Evolutionary conservation across 1,140 invertebrate genomes (phyloP).

Genomic region (Akabosia matsudoensis): DNA sequence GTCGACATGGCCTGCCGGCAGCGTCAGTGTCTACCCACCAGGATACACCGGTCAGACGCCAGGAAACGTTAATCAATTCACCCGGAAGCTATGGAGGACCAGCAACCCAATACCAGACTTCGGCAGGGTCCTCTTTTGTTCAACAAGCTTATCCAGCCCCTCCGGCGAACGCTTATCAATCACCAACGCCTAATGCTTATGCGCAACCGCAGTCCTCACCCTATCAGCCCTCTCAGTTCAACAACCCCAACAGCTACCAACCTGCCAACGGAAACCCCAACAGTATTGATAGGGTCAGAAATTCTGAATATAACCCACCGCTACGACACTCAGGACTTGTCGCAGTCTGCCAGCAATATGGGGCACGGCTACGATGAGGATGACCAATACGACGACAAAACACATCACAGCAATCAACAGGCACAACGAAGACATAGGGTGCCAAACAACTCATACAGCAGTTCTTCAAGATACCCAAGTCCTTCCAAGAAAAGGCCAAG

Average conservation of each 20-base stretch:
- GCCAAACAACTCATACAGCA: background rate
- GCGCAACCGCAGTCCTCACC: background rate
- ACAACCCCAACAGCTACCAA: constrained; percentile 2
- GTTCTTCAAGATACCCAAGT: constrained; percentile 3
- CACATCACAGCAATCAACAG: constrained; percentile 12
- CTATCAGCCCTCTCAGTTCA: background rate
- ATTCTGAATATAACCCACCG: constrained; percentile 13
- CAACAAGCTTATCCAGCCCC: constrained; percentile 29
- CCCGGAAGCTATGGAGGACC: constrained; percentile 29
- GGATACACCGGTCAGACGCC: constrained; percentile 37
- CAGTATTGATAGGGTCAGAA: constrained; percentile 36
- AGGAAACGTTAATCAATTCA: constrained; percentile 43
- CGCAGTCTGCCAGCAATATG: constrained; percentile 9
- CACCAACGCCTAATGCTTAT: constrained; percentile 20
- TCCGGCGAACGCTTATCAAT: constrained; percentile 26
- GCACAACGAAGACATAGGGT: constrained; percentile 2
- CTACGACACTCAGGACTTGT: constrained; percentile 6
- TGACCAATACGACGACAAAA: constrained; percentile 3
- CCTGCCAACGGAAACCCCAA: constrained; percentile 10
- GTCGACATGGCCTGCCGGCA: background rate
- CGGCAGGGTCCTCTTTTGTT: constrained; percentile 17
- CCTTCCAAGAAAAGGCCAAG: background rate
- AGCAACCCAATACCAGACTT: background rate
- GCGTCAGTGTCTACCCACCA: background rate
- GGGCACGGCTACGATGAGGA: constrained; percentile 17